These are phyloP conservation scores for Hedya salicella DNA, from an alignment of 2,888 invertebrate species.

Conservation along the genomic window DNA sequence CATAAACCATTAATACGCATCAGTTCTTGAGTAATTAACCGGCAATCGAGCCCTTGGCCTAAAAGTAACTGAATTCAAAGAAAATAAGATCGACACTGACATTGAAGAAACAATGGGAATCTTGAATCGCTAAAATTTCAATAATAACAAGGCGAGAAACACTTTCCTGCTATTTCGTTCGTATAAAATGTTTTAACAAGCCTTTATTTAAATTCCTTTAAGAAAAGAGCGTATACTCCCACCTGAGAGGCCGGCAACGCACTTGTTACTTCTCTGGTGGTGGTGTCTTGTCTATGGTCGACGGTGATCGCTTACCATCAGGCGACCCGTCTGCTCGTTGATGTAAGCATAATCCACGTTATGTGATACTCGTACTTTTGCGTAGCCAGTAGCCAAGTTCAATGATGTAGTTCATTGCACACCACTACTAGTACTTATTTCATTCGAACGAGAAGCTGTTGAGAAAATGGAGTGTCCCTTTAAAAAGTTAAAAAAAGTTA, in stretches of 20 bases:
- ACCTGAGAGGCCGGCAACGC: too few species aligned
- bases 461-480: background rate
- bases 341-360: too few species aligned
- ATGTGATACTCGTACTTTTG: too few species aligned
- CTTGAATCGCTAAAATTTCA: background rate
- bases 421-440: background rate
- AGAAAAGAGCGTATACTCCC: too few species aligned
- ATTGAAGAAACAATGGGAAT: conserved; percentile 13
- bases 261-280: too few species aligned
- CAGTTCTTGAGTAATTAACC: background rate
- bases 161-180: conserved; percentile 14
- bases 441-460: background rate
- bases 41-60: background rate
- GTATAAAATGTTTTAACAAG: background rate
- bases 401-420: too few species aligned
- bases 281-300: too few species aligned
- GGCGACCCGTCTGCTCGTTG: too few species aligned
- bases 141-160: conserved; percentile 1
- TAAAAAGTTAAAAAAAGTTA: too few species aligned
- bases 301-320: too few species aligned
- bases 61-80: conserved; percentile 7
- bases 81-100: conserved; percentile 5
- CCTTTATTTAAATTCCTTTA: too few species aligned
- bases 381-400: too few species aligned
- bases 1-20: background rate